A percentile compares a stretch with the other conserved stretches of the same genome.
Conservation (phyloP, 2,888 invertebrate species). For the Volucella bombylans region DNA sequence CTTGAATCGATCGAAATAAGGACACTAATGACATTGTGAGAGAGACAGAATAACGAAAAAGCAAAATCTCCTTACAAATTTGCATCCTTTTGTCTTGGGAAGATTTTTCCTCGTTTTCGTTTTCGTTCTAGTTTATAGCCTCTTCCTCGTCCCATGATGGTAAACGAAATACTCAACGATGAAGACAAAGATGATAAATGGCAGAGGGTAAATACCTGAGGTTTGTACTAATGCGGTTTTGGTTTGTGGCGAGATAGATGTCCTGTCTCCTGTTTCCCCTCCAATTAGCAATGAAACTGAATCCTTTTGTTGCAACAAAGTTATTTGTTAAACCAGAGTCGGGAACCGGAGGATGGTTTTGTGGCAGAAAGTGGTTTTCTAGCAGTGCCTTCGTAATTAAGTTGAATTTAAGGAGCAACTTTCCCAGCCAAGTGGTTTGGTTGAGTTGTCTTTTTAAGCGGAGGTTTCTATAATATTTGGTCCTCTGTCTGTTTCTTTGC, state of each 20-base stretch:
- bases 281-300: slow-evolving; percentile 67
- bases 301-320: slow-evolving; percentile 70
- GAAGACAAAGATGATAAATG: slow-evolving; percentile 48
- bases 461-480: slow-evolving; percentile 22
- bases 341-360: slow-evolving; percentile 2
- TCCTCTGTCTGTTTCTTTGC: slow-evolving; percentile 18
- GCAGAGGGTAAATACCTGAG: slow-evolving; percentile 63
- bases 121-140: not conserved
- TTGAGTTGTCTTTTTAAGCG: slow-evolving; percentile 37
- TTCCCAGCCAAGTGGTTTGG: slow-evolving; percentile 65
- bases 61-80: slow-evolving; percentile 69
- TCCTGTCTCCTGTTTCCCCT: slow-evolving; percentile 46
- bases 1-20: slow-evolving; percentile 69
- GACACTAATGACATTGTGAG: slow-evolving; percentile 69
- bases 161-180: slow-evolving; percentile 25
- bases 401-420: slow-evolving; percentile 61
- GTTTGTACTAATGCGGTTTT: slow-evolving; percentile 71
- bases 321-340: slow-evolving; percentile 48
- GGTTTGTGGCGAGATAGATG: slow-evolving; percentile 65
- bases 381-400: slow-evolving; percentile 39
- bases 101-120: slow-evolving; percentile 25
- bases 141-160: not conserved
- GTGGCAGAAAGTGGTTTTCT: slow-evolving; percentile 20
- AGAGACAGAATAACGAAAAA: slow-evolving; percentile 21
- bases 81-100: slow-evolving; percentile 63